phyloP scores from a whole-genome alignment of 2,797 vertebrate species.

The Mallotus villosus region DNA sequence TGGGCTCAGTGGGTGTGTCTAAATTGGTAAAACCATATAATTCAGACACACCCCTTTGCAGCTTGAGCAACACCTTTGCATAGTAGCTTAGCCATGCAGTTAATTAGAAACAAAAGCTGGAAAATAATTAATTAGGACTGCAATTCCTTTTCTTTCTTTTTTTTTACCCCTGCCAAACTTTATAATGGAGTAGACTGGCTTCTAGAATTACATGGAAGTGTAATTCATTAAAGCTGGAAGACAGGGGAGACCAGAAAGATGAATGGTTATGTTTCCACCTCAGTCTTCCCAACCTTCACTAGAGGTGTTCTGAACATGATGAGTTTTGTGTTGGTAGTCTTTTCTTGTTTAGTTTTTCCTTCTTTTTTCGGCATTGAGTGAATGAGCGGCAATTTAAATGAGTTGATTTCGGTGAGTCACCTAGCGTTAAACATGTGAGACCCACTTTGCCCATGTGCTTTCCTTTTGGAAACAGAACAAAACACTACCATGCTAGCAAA shows the following conservation, averaged over 20 bases:
- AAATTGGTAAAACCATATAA: slow-evolving; percentile 46
- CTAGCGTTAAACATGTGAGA: background rate
- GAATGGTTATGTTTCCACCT: slow-evolving; percentile 62
- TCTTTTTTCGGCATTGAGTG: too few species aligned
- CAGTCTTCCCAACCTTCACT: slow-evolving; percentile 25
- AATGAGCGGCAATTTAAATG: too few species aligned
- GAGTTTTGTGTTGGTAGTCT: slow-evolving; percentile 13
- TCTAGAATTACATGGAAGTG: slow-evolving; percentile 62
- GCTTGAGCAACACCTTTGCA: slow-evolving; percentile 47
- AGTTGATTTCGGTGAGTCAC: background rate
- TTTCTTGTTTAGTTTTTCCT: background rate
- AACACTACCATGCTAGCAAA: background rate
- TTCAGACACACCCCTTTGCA: slow-evolving; percentile 48
- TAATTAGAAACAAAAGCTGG: slow-evolving; percentile 82
- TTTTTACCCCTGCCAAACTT: slow-evolving; percentile 61
- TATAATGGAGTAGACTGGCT: slow-evolving; percentile 70
- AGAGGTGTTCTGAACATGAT: slow-evolving; percentile 23
- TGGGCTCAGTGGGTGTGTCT: slow-evolving; percentile 43
- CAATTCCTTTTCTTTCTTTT: slow-evolving; percentile 56
- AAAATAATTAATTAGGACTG: slow-evolving; percentile 75
- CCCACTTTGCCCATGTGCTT: background rate
- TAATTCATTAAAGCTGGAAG: slow-evolving; percentile 63
- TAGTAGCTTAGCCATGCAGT: slow-evolving; percentile 75
- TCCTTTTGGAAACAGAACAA: background rate
- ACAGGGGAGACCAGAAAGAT: slow-evolving; percentile 55